Conservation (phyloP, 2,113 vertebrate species). For the Rattus rattus region DNA sequence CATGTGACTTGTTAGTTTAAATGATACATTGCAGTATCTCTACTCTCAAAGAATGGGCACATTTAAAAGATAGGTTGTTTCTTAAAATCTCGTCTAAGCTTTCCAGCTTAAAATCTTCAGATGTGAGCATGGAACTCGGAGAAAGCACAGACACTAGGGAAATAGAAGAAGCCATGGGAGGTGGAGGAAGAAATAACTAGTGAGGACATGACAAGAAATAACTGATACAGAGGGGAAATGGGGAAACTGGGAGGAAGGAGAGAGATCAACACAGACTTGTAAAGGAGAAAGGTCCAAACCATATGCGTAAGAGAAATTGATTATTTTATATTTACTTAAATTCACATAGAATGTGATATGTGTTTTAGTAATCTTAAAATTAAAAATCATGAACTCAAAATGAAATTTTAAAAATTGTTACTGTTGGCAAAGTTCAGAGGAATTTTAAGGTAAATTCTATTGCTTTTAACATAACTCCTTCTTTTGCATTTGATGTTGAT, state of each 20-base stretch:
- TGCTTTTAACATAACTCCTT: constrained; percentile 67
- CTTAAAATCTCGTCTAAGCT: not conserved
- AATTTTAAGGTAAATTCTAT: constrained; percentile 58
- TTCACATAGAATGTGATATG: too few species aligned
- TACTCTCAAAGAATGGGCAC: not conserved
- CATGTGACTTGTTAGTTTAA: not conserved
- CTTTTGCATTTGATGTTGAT: not conserved
- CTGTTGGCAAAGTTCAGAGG: not conserved
- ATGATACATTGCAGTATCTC: not conserved
- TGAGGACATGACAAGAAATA: not conserved
- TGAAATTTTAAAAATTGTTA: not conserved
- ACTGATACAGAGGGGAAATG: not conserved
- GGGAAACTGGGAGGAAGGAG: not conserved
- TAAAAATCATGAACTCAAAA: not conserved
- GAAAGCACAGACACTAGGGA: too few species aligned
- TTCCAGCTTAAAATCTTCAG: not conserved
- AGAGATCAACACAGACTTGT: too few species aligned
- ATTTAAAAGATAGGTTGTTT: not conserved
- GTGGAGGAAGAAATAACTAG: not conserved
- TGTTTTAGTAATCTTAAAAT: not conserved
- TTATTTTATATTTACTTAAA: not conserved
- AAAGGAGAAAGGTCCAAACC: too few species aligned
- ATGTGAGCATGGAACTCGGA: not conserved
- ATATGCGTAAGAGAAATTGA: not conserved
- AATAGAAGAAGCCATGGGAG: not conserved